Evolutionary conservation across 2,113 vertebrate genomes (phyloP).

Genomic region (Machaerirhynchus nigripectus): DNA sequence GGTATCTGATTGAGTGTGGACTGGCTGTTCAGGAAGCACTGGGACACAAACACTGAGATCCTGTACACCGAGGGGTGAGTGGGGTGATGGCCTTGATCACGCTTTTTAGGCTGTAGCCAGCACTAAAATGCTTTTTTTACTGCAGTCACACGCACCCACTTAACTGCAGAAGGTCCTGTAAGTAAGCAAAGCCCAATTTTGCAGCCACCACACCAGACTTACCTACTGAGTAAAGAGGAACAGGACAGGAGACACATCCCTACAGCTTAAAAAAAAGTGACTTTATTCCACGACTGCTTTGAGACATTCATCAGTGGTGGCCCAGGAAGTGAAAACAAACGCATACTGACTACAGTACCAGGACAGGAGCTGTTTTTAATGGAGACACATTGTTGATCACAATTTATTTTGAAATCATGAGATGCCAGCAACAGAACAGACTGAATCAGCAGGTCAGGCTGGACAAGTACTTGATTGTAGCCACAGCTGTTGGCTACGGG

Average conservation of each 20-base stretch:
- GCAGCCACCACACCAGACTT: neutral
- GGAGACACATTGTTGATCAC: conserved; percentile 72
- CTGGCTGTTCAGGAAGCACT: neutral
- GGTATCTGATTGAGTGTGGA: fast-evolving
- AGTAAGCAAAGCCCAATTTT: neutral
- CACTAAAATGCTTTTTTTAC: neutral
- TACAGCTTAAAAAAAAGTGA: neutral
- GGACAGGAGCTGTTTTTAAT: conserved; percentile 18
- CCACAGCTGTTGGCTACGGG: conserved; percentile 61
- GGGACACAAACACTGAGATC: neutral
- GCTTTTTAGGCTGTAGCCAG: neutral
- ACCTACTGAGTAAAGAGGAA: neutral
- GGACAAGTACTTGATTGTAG: conserved; percentile 77
- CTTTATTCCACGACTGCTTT: neutral
- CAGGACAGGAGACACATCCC: neutral
- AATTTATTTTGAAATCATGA: conserved; percentile 86
- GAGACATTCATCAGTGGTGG: neutral
- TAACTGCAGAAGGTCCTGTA: neutral
- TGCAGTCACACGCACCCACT: neutral
- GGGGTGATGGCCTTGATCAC: fast-evolving
- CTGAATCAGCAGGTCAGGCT: conserved; percentile 70
- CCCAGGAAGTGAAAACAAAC: neutral
- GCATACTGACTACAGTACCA: neutral
- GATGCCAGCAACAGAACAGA: conserved; percentile 85
- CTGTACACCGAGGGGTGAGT: fast-evolving